Evolutionary conservation across 2,888 invertebrate genomes (phyloP).

Genomic region (Ariolimax columbianus): DNA sequence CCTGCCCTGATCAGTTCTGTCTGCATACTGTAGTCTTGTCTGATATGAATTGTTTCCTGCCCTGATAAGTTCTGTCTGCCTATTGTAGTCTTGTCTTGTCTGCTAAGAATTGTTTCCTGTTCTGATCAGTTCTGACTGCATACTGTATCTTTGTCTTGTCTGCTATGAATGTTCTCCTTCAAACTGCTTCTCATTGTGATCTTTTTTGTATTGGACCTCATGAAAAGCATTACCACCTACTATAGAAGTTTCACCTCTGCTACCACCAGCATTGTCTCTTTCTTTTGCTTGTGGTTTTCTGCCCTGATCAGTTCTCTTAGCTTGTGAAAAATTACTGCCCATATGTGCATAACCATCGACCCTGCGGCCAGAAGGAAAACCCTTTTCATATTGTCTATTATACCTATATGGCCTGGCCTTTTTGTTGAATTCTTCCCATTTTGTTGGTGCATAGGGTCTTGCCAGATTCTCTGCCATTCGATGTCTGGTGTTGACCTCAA

Average conservation of each 20-base stretch:
- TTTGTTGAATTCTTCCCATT: neutral
- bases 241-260: neutral
- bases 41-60: neutral
- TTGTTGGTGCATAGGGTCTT: neutral
- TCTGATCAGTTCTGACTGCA: neutral
- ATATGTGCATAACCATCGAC: neutral
- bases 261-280: neutral
- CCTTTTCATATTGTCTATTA: neutral
- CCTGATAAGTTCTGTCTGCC: neutral
- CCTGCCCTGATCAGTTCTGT: too few species aligned
- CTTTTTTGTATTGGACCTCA: neutral
- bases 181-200: neutral
- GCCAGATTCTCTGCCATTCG: neutral
- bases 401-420: neutral
- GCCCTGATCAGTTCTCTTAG: neutral
- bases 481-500: slow-evolving; percentile 24
- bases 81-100: too few species aligned
- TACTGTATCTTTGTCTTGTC: neutral
- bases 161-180: neutral
- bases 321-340: neutral
- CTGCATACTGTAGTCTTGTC: neutral
- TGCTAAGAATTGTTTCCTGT: too few species aligned
- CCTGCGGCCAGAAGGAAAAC: neutral
- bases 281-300: neutral
- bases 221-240: neutral